Conservation (phyloP, 2,797 vertebrate genomes). For the Buceros bicornis region DNA sequence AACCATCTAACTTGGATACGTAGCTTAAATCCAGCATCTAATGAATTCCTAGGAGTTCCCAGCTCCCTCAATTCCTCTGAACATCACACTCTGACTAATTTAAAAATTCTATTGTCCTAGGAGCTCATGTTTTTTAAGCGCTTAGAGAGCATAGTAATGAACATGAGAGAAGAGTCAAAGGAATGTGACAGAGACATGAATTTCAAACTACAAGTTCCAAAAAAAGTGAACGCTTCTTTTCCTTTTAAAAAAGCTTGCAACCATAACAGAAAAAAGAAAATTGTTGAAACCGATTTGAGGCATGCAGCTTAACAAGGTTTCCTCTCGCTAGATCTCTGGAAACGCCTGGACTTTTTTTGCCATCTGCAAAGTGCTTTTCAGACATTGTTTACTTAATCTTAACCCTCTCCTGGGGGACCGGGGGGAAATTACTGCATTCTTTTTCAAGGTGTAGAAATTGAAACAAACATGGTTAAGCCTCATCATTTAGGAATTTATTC, state of each 20-base stretch:
- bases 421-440: neutral
- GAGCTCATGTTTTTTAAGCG: conserved; percentile 25
- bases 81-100: neutral
- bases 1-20: neutral
- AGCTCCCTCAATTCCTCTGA: neutral
- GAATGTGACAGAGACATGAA: neutral
- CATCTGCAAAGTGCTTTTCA: conserved; percentile 47
- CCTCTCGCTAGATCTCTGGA: neutral
- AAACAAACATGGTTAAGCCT: neutral
- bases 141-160: neutral
- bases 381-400: conserved; percentile 21
- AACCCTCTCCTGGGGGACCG: neutral
- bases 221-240: neutral
- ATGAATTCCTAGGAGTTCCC: conserved; percentile 19
- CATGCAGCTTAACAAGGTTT: neutral
- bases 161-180: neutral
- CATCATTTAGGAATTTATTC: conserved; percentile 17
- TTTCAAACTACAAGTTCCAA: conserved; percentile 15
- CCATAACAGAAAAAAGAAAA: neutral
- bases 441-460: conserved; percentile 34
- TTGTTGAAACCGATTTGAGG: neutral
- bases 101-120: conserved; percentile 15
- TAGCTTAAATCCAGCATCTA: neutral
- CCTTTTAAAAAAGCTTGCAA: conserved; percentile 15
- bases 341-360: neutral